Evolutionary conservation across 1,140 invertebrate species (phyloP), one percentile per base, ranked within the genome.

Genomic region (Pogonus chalceus): DNA sequence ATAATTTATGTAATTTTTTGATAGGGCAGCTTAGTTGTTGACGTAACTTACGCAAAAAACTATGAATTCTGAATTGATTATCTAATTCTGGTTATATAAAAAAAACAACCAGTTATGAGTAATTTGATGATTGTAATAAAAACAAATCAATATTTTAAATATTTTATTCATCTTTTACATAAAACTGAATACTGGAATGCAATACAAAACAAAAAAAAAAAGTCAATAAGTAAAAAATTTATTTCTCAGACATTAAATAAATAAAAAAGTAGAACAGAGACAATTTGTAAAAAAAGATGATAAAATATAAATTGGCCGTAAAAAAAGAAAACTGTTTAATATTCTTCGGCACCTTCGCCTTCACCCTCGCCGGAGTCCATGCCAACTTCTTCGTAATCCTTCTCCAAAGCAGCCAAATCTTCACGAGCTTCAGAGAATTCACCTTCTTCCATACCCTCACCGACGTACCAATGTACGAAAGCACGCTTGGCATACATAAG

Each of bases 341-440:
- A 81, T 72, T 83, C 82, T 62, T 86, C 84, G 52, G 75, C 83
- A 53, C 79, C 82, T 70, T 83, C 81, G 26, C 79, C 81, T 63
- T 82, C 81, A 14, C 78, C 82, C 60, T 83, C 82, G 18, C 79
- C 79, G 31, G 81, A 82, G 71, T 87, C 80, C 77, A 84, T 80
- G 59, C 84, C 82, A 62, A 87, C 84, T 68, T 88, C 85, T 71
- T 87, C 84, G 68, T 89, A 88, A 68, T 89, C 87, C 69, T 87
- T 87, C 75, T 88, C 83, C 2, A 88, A 72, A 10, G 85, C 84
- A 37, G 87, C 85, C 63, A 89, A 70, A 77, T 90, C 87, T 71
- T 91, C 88, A 60, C 87, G 78, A 31, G 88, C 88, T 69, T 90
- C 87, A 2, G 79, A 81, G 74, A 91, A 90, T 70, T 88, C 87